Conservation (phyloP, 2,113 vertebrate species). For the Myocastor coypus region DNA sequence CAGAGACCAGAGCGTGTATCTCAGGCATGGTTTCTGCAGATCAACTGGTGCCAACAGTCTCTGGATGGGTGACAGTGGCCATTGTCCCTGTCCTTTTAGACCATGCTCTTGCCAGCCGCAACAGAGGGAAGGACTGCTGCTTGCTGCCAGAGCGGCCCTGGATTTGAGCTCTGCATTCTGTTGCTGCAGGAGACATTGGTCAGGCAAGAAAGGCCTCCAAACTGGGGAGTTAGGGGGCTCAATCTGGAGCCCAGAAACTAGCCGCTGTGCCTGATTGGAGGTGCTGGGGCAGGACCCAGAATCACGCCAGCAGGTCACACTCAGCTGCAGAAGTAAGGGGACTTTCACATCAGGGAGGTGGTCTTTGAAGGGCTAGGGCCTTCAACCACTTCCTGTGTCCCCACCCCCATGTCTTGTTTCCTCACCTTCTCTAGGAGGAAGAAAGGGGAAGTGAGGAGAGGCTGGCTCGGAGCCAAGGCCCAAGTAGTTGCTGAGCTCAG, state of each 20-base stretch:
- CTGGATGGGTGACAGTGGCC: background rate
- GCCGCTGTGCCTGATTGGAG: no score
- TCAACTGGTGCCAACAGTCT: no score
- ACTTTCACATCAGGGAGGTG: background rate
- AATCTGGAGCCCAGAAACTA: background rate
- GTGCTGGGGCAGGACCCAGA: rapidly evolving
- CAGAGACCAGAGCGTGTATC: no score
- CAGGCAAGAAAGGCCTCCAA: no score
- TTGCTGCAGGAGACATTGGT: no score
- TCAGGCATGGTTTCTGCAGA: background rate
- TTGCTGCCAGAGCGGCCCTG: rapidly evolving
- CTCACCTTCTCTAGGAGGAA: background rate
- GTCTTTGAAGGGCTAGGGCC: background rate
- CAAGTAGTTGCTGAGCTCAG: background rate
- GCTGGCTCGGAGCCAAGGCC: background rate
- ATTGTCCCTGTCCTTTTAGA: background rate
- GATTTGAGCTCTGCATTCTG: rapidly evolving
- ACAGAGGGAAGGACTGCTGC: background rate
- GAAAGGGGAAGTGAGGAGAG: background rate
- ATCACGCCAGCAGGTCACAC: rapidly evolving
- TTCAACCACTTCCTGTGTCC: background rate
- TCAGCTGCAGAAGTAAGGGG: rapidly evolving
- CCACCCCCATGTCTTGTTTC: background rate
- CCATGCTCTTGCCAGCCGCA: rapidly evolving
- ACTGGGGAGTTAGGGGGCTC: background rate